Evolutionary conservation across 2,888 invertebrate species (phyloP), one percentile per base, ranked within the genome.

Genomic region (Mythimna loreyi): DNA sequence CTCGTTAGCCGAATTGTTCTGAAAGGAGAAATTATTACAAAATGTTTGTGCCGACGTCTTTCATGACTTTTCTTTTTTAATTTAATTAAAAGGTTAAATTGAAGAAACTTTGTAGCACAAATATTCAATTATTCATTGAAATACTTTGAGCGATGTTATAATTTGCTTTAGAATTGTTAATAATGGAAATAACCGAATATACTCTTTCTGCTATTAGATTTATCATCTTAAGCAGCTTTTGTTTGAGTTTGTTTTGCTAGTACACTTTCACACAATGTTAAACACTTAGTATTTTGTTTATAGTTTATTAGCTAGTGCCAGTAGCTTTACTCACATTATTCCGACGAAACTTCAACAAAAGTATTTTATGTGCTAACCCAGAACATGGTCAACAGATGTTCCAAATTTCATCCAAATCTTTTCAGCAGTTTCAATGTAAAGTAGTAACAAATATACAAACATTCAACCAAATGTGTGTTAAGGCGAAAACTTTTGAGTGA

Each of bases 31-130:
- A 75, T 75, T 56, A 72, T 72, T 57, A 30, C 25, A 63, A 49
- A 77, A 76, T 77, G 77, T 72, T 76, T 77, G 72, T 60, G 77
- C 63, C 59, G 63, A 72, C 75, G 59, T 56, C 62, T 67, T 76
- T 76, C 59, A 59, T 72, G 66, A 76, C 47, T 63, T 77, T 49
- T 57, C 58, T 56, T 76, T 66, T 72, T 77, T 52, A 52, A 67
- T 63, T 77, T 36, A 72, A 76, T 72, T 57, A 52, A 60, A 75
- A 61, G 50, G 47, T 64, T 70, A 21, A 52, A 58, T 64, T 61
- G 40, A 57, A 60, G 45, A 57, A 63, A 40, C 60, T 75, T 75
- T 50, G 45, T 40, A 56, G 50, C 30, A 52, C 25, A 74, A 52
- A 73, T 72, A 73, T 73, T 67, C 50, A 67, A 52, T 57, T 67